A percentile compares a stretch with the other conserved stretches of the same genome.
Evolutionary conservation across 2,888 invertebrate genomes (phyloP).

Genomic region (Brenthis hecate): DNA sequence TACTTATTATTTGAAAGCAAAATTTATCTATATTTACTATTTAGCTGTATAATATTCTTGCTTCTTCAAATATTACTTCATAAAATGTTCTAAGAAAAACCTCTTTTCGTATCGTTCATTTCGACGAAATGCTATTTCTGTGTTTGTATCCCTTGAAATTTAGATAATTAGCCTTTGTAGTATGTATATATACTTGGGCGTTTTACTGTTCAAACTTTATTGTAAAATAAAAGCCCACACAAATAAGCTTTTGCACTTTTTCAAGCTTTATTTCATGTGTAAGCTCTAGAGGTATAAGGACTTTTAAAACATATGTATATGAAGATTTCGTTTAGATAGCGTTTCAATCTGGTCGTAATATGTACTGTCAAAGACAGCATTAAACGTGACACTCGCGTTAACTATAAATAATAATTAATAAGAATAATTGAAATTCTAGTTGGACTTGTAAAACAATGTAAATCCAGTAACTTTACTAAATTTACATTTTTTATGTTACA

Average conservation of each 20-base stretch:
- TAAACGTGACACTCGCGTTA: too few species aligned
- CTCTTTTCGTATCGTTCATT: background rate
- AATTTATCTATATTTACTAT: background rate
- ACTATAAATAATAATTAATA: too few species aligned
- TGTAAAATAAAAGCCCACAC: slow-evolving; percentile 8
- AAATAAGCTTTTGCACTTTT: background rate
- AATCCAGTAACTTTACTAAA: too few species aligned
- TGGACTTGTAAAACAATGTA: too few species aligned
- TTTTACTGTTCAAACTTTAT: background rate
- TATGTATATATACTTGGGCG: background rate
- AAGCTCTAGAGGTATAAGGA: too few species aligned
- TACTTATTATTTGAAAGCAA: background rate
- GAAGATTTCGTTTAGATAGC: too few species aligned
- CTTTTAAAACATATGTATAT: too few species aligned
- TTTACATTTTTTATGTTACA: too few species aligned
- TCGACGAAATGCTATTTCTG: slow-evolving; percentile 4
- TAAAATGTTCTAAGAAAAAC: background rate
- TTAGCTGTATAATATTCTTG: background rate
- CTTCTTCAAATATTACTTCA: background rate
- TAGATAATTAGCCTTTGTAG: slow-evolving; percentile 11
- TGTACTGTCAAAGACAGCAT: too few species aligned
- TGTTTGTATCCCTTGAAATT: background rate
- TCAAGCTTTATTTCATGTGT: too few species aligned
- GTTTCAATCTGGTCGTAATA: too few species aligned
- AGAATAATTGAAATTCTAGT: too few species aligned